phyloP scores from a whole-genome alignment of 1,140 invertebrate species.

The Pantala flavescens region DNA sequence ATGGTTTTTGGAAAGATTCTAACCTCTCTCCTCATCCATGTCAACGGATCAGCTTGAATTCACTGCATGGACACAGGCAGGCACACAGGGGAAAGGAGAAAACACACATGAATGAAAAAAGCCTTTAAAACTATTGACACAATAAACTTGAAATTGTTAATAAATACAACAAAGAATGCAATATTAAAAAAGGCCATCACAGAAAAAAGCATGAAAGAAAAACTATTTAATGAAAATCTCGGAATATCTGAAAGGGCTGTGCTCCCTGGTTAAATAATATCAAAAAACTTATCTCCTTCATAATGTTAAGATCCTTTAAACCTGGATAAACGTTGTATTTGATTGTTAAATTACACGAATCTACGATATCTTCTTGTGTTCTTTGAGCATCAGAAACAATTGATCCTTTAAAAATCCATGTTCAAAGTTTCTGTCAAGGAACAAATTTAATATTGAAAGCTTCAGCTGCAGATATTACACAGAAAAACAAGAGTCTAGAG shows the following conservation, averaged over 20 bases:
- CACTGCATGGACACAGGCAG: neutral
- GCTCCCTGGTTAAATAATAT: too few relatives aligned
- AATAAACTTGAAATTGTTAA: neutral
- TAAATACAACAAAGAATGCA: neutral
- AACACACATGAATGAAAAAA: conserved; percentile 1
- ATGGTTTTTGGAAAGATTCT: conserved; percentile 4
- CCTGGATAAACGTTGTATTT: too few relatives aligned
- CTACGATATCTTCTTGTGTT: too few relatives aligned
- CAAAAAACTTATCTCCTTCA: too few relatives aligned
- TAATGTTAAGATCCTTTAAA: too few relatives aligned
- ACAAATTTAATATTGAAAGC: too few relatives aligned
- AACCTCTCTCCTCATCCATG: neutral
- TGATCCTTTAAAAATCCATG: too few relatives aligned
- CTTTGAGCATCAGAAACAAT: too few relatives aligned
- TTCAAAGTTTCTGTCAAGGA: too few relatives aligned
- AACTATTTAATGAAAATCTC: neutral
- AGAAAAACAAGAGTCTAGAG: too few relatives aligned
- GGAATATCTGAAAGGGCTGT: neutral
- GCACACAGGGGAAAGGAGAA: neutral
- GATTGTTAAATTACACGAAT: too few relatives aligned
- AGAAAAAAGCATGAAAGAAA: neutral
- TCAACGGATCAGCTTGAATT: conserved; percentile 9
- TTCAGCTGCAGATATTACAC: too few relatives aligned
- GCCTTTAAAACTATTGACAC: conserved; percentile 1
- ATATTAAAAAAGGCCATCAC: neutral